These are phyloP conservation scores for Fulica atra DNA, from an alignment of 2,113 vertebrate species.

Conservation along the genomic window DNA sequence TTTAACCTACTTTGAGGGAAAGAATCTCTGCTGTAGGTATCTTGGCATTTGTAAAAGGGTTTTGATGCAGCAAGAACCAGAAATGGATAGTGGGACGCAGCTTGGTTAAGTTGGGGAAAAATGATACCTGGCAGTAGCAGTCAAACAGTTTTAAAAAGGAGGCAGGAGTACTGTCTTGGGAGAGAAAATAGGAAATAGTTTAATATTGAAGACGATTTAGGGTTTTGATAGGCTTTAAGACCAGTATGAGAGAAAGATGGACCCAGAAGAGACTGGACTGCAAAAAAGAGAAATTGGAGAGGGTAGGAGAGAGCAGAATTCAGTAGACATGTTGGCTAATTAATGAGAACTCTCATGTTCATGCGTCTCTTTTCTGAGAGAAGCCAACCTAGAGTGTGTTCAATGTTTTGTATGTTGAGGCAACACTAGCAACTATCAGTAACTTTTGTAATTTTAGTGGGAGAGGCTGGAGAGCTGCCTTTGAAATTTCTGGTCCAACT, in stretches of 20 bases:
- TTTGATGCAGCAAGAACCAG: background rate
- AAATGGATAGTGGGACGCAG: background rate
- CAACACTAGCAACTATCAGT: background rate
- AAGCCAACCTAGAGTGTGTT: background rate
- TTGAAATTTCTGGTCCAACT: background rate
- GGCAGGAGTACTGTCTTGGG: background rate
- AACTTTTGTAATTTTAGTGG: background rate
- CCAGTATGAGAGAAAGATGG: background rate
- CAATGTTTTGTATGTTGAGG: background rate
- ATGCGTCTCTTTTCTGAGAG: background rate
- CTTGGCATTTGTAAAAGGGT: background rate
- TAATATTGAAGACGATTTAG: background rate
- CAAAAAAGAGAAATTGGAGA: background rate
- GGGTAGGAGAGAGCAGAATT: background rate
- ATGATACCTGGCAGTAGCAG: background rate
- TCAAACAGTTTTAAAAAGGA: background rate
- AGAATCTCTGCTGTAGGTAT: background rate
- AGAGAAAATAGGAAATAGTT: background rate
- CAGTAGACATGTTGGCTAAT: background rate
- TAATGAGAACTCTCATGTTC: background rate
- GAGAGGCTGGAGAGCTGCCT: background rate
- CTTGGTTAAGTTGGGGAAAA: background rate
- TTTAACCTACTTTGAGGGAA: background rate
- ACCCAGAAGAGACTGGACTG: background rate
- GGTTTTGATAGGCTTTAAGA: background rate